A percentile compares a stretch with the other conserved stretches of the same genome.
Conservation (phyloP, 2,888 invertebrate species). For the Hoplodrina blanda region DNA sequence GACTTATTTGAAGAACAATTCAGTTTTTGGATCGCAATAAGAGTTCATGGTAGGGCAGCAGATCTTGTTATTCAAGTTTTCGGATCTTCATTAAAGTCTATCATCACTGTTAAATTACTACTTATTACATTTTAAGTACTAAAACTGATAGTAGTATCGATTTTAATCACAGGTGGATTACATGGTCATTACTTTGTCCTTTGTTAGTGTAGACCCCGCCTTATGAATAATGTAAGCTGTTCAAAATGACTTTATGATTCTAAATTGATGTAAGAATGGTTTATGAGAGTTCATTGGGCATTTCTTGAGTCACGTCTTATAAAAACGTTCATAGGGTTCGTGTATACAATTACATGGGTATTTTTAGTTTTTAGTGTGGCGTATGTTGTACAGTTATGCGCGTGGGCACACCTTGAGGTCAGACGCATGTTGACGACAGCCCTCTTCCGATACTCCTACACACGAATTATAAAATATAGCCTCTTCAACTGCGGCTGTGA, state of each 20-base stretch:
- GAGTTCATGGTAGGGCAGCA: too few relatives aligned
- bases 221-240: conserved; percentile 52
- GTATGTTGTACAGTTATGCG: conserved; percentile 79
- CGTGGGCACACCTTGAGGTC: conserved; percentile 79
- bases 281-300: conserved; percentile 29
- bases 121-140: conserved; percentile 56
- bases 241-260: conserved; percentile 58
- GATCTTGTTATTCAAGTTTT: conserved; percentile 70
- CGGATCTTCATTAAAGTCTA: conserved; percentile 44
- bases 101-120: conserved; percentile 64
- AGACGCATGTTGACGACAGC: conserved; percentile 72
- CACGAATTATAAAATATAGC: conserved; percentile 55
- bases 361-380: conserved; percentile 51
- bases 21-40: too few relatives aligned
- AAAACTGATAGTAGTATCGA: conserved; percentile 55
- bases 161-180: conserved; percentile 60
- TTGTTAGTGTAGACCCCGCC: conserved; percentile 27
- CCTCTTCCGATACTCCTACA: conserved; percentile 76
- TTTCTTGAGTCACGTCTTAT: conserved; percentile 33
- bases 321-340: conserved; percentile 36
- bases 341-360: conserved; percentile 40
- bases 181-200: conserved; percentile 48
- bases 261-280: conserved; percentile 46
- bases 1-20: too few relatives aligned
- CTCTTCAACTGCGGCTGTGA: conserved; percentile 37